Conservation (phyloP, 35 echinoderm and acorn worm species). For the Holothuria glaberrima region DNA sequence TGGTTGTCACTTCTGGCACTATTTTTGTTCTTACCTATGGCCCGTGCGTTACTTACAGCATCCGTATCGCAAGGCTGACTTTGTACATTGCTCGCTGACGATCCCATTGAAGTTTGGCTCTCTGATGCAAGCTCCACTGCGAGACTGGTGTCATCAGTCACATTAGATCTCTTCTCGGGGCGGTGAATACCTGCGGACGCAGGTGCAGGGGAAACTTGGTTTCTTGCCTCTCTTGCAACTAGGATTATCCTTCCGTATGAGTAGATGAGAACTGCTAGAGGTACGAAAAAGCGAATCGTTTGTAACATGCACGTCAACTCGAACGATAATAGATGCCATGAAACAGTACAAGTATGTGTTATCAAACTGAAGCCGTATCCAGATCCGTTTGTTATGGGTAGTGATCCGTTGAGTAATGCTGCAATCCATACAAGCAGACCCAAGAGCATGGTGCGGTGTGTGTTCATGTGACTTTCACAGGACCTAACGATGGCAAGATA, state of each 20-base stretch:
- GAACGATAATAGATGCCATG: conserved; percentile 1
- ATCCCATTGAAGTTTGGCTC: background rate
- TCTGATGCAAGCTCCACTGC: background rate
- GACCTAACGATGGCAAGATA: conserved; percentile 2
- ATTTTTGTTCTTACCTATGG: background rate
- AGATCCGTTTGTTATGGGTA: background rate
- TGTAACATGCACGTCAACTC: background rate
- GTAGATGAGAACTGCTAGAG: background rate
- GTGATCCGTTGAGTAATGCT: conserved; percentile 8
- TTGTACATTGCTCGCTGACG: background rate
- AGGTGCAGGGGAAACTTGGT: background rate
- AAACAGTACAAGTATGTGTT: conserved; percentile 10
- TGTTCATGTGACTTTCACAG: background rate
- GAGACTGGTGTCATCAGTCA: conserved; percentile 5
- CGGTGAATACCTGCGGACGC: background rate
- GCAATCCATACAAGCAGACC: background rate
- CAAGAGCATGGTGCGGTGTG: background rate
- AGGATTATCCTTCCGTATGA: conserved; percentile 25
- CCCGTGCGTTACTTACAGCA: background rate
- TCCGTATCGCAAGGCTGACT: background rate
- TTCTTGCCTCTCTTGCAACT: background rate
- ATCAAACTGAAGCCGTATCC: conserved; percentile 2
- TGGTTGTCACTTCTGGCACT: too few species aligned
- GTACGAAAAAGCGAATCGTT: background rate
- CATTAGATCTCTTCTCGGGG: background rate